Base-by-base conservation (phyloP, 2,113 vertebrate species). In the Anoplopoma fimbria region DNA sequence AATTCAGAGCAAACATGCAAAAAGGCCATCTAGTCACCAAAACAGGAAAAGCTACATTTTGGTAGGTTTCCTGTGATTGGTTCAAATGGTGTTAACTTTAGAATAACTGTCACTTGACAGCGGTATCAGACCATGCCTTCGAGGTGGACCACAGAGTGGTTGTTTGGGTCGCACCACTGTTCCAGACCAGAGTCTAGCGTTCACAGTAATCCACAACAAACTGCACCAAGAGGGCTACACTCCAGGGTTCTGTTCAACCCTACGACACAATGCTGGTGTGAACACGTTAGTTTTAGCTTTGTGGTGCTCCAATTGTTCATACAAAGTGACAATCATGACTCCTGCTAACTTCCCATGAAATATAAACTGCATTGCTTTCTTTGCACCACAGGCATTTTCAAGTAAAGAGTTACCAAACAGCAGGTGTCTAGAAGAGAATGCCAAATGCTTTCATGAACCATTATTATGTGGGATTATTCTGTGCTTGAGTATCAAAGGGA, bases 381-480 rank as follows among this genome's bases (percentile, higher is more conserved):
- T 33, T 60, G 40, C 31, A 51, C 27, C 27, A 29, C 45, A 63
- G 45, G 29, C 23, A 45, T 62, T 69, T 42, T 64, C 17, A 33
- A 49, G 73, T 19, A 76, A 31, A 70, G 40, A 36, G 15, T 4
- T 38, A 19, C 27, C 55, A 51, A 40, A 51, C 38, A 68, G 49
- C 36, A 73, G 55, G 45, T 47, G 34, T 42, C 53, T 12, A 17
- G 10, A 23, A 4, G 27, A 64, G 51, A 33, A 25, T 4, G n/a
- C n/a, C 27, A 63, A 65, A 65, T 15, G 12, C 33, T 53, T 53
- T 29, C 38, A 58, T 60, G 64, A 75, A 12, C 9, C 0, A 21
- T 45, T 69, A 36, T 2, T 23, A 17, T 51, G 69, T n/a, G 9
- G 53, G 29, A 74, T 65, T 69, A 79, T 53, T 49, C n/a, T 34